These are phyloP conservation scores for Neodon shergylaensis DNA, from an alignment of 2,113 vertebrate species.

Conservation along the genomic window DNA sequence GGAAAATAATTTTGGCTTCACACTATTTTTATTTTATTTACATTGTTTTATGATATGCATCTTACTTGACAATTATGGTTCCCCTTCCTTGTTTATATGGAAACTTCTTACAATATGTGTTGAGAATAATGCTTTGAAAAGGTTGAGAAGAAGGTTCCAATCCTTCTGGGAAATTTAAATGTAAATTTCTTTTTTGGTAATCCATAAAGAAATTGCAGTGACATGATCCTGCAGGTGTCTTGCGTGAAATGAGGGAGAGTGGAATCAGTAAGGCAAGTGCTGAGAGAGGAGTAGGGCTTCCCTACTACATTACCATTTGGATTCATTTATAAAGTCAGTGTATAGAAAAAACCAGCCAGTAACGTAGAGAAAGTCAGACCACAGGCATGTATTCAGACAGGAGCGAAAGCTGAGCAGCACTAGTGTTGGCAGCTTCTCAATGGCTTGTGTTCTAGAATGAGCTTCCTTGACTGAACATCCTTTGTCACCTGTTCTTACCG, in stretches of 20 bases:
- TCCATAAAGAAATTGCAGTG: conserved; percentile 29
- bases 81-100: background rate
- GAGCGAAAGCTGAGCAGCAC: background rate
- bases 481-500: background rate
- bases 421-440: background rate
- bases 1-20: conserved; percentile 40
- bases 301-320: background rate
- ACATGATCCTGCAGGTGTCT: conserved; percentile 10
- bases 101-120: background rate
- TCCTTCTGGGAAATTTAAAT: background rate
- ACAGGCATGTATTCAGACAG: background rate
- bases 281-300: background rate
- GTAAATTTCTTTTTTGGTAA: background rate
- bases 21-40: background rate
- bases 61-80: background rate
- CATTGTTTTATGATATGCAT: background rate
- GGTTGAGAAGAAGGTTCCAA: background rate
- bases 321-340: background rate
- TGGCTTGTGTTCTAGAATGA: background rate
- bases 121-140: conserved; percentile 10
- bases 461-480: background rate
- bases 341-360: background rate
- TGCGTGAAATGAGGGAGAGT: background rate
- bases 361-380: background rate
- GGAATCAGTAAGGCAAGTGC: background rate